Evolutionary conservation across 2,797 vertebrate genomes (phyloP), one percentile per base, ranked within the genome.

Genomic region (Sebastes steindachneri): DNA sequence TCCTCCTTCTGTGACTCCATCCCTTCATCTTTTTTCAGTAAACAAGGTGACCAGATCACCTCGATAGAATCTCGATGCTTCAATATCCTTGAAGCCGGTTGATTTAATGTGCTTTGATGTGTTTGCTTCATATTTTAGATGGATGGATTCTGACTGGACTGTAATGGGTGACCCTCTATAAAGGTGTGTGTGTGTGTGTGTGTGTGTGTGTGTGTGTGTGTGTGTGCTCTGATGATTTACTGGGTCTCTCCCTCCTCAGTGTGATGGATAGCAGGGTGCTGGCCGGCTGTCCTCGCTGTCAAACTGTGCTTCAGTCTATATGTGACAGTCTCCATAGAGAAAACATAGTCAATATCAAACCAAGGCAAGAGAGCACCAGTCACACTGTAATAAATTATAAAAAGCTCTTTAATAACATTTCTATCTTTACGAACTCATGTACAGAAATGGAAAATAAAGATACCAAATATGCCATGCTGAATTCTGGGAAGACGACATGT

Each of bases 181-280:
- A 12, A 4, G 11, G 33, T 35, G 33, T 35, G 11, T 37, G 35
- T 37, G 35, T 33, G 31, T 33, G 31, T 33, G 33, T 33, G 33
- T 37, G 35, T 37, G 35, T 37, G 35, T 37, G 35, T 37, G 66
- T 55, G 31, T 37, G 54, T 21, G 25, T 65, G 72, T 41, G 51
- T 66, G 72, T 21, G 48, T 37, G 29, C 64, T 37, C 41, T 53
- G 45, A 26, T 53, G 66, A 53, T 68, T 53, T 62, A 41, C 65
- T 35, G 74, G 21, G 28, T 51, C 14, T 55, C 33, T 23, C 53
- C 9, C 9, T 19, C 4, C 48, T 77, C 31, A 25, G 9, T 64
- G 14, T 68, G 75, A 77, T 77, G 58, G 48, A 63, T 69, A 29
- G 58, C 75, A 25, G 25, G 9, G n/a, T 45, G 25, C 33, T n/a